A percentile compares a stretch with the other conserved stretches of the same genome.
These are phyloP conservation scores for Cerastoderma edule DNA, from an alignment of 2,888 invertebrate genomes.

Conservation along the genomic window DNA sequence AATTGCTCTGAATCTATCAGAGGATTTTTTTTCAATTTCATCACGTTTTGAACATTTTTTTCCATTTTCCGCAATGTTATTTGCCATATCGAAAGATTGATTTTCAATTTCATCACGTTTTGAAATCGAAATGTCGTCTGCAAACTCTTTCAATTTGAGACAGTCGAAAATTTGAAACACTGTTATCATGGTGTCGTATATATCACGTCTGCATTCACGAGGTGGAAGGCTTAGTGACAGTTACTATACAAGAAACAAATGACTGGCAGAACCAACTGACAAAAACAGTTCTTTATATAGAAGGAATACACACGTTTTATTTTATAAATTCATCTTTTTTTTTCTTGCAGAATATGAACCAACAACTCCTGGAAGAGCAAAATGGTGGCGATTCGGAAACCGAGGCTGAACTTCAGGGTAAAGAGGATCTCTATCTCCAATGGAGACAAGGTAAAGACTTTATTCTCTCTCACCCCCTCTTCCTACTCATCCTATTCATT, in stretches of 20 bases:
- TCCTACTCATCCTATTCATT: no score
- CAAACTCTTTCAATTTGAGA: no score
- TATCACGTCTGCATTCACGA: not conserved
- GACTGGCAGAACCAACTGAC: not conserved
- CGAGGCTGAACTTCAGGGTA: not conserved
- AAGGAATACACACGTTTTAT: not conserved
- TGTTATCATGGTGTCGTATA: not conserved
- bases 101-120: no score
- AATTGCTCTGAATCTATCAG: no score
- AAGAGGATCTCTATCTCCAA: not conserved
- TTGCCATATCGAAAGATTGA: no score
- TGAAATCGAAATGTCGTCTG: no score
- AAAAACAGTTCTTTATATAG: not conserved
- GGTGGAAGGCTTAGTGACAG: not conserved
- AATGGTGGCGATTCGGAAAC: not conserved
- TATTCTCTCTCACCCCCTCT: no score
- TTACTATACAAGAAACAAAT: not conserved
- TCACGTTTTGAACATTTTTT: no score
- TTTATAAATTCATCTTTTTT: not conserved
- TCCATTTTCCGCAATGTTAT: no score
- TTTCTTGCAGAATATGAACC: not conserved
- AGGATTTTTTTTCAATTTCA: no score
- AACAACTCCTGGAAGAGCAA: slow-evolving; percentile 1
- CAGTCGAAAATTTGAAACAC: no score
- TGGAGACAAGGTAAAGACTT: slow-evolving; percentile 7